Percentiles rank a stretch among this genome's conserved stretches.
Evolutionary conservation across 2,113 vertebrate genomes (phyloP).

Genomic region (Brachirus orientalis): DNA sequence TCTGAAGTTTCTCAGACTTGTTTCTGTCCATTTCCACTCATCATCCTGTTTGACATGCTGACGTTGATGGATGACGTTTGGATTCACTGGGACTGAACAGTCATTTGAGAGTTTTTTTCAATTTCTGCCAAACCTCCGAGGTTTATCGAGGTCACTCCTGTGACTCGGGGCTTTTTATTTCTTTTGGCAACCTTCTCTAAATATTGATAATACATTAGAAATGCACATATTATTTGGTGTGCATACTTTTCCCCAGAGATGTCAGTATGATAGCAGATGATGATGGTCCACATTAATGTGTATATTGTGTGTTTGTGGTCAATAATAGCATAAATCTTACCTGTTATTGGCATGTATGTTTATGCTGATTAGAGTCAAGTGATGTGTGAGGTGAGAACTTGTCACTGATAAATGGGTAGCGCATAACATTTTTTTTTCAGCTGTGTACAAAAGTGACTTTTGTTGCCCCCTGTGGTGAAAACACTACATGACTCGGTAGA

Average conservation of each 20-base stretch:
- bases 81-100: conserved; percentile 30
- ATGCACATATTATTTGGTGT: conserved; percentile 34
- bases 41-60: conserved; percentile 9
- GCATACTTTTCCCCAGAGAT: conserved; percentile 10
- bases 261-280: conserved; percentile 18
- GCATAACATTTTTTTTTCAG: not conserved
- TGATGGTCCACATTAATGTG: too few species aligned
- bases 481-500: not conserved
- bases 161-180: not conserved
- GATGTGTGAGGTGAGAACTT: not conserved
- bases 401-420: not conserved
- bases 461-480: conserved; percentile 41
- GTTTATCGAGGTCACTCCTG: conserved; percentile 27
- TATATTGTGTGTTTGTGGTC: too few species aligned
- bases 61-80: conserved; percentile 52
- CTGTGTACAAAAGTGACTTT: conserved; percentile 5
- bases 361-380: conserved; percentile 9
- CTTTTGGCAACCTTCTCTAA: not conserved
- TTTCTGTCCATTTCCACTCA: conserved; percentile 6
- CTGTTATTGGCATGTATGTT: conserved; percentile 11
- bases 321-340: conserved; percentile 1
- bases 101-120: conserved; percentile 19
- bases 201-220: conserved; percentile 33
- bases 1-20: conserved; percentile 15
- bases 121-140: conserved; percentile 6